Base-by-base conservation (phyloP, 2,797 vertebrate species). In the Pseudocheirus occidentalis region DNA sequence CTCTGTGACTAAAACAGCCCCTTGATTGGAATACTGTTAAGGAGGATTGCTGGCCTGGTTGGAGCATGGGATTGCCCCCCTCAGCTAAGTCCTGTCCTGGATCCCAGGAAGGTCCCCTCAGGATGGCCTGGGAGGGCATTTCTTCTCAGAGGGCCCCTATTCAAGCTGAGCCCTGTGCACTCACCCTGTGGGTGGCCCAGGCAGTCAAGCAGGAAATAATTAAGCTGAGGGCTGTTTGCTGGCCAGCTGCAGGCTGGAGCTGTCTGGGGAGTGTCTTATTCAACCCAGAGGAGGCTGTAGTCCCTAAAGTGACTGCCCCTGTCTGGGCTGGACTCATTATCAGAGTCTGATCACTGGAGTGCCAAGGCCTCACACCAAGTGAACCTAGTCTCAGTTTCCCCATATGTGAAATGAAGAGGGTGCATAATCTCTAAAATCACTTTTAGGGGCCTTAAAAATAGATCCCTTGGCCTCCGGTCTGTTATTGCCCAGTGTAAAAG, bases 181-280 rank as follows among this genome's bases (percentile, higher is more conserved):
- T 87, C 97, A 97, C 98, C 98, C 98, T 97, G 98, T 98, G 98
- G 98, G 98, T 98, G 98, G 98, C 98, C 98, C 95, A 98, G 98
- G 98, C 98, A 98, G 98, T 98, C 98, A 98, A 98, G 98, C 98
- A 98, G 98, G 98, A 98, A 98, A 98, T 98, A 98, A 98, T 98
- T 98, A 98, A 97, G 97, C 97, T 98, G 98, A 98, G 98, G 98
- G 97, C 97, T 98, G 97, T 94, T 98, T 91, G 95, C 97, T 97
- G 96, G 98, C 97, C 98, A 98, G 94, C 97, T 98, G 95, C 12
- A 50, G 73, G 40, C 40, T 87, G 40, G 40, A 87, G 73, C 97
- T 93, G 98, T 98, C 98, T 98, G 97, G 98, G 98, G 98, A 98
- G 98, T 96, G 97, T 97, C 98, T 98, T 97, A 98, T 87, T 90